Conservation (phyloP, 1,140 invertebrate species). For the Onthophagus taurus region DNA sequence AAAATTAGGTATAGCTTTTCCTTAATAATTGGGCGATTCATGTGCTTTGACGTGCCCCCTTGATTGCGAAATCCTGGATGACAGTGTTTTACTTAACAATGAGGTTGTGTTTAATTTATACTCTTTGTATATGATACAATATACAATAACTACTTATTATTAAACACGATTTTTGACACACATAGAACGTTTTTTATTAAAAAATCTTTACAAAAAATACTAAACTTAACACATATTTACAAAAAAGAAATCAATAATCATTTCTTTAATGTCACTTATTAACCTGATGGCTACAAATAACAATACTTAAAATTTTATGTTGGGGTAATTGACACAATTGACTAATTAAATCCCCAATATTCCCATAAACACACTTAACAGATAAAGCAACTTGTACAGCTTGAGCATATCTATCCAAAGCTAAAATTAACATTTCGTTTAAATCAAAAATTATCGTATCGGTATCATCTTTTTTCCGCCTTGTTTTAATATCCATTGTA, state of each 20-base stretch:
- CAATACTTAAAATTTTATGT: slow-evolving; percentile 48
- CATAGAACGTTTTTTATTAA: too few species aligned
- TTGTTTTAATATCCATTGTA: slow-evolving; percentile 12
- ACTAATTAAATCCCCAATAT: slow-evolving; percentile 50
- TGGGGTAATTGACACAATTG: slow-evolving; percentile 46
- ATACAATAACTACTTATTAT: too few species aligned
- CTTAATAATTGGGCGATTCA: too few species aligned
- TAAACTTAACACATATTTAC: too few species aligned
- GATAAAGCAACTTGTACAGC: slow-evolving; percentile 62
- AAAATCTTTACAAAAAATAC: too few species aligned
- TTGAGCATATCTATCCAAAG: slow-evolving; percentile 65
- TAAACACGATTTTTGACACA: too few species aligned
- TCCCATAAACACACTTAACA: slow-evolving; percentile 66
- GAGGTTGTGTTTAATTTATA: too few species aligned
- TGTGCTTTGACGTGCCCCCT: too few species aligned
- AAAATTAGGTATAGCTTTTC: too few species aligned
- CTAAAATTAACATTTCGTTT: slow-evolving; percentile 39
- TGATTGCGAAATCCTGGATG: too few species aligned
- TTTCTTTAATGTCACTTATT: slow-evolving; percentile 20
- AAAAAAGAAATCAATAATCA: background rate
- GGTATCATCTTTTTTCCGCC: slow-evolving; percentile 5
- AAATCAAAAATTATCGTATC: slow-evolving; percentile 10
- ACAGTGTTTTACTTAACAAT: too few species aligned
- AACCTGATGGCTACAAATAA: slow-evolving; percentile 46
- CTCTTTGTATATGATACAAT: too few species aligned